phyloP scores from a whole-genome alignment of 53 echinoderm and acorn worm species.

The Paracentrotus lividus region DNA sequence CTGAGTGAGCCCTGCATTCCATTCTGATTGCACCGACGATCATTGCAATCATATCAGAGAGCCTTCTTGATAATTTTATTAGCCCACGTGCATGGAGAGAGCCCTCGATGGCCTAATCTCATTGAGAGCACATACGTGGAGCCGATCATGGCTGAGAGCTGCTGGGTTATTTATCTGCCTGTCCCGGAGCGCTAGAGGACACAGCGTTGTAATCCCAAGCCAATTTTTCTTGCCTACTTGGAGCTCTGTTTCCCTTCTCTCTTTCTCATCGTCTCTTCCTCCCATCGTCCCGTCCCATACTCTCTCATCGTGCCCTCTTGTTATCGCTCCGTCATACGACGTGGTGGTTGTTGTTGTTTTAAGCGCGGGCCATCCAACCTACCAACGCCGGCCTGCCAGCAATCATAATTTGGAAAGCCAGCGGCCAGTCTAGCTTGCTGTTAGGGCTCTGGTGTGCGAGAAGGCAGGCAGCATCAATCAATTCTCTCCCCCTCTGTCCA shows the following conservation, averaged over 20 bases:
- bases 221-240: slow-evolving; percentile 39
- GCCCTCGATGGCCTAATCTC: slow-evolving; percentile 55
- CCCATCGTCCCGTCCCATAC: background rate
- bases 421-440: slow-evolving; percentile 42
- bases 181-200: slow-evolving; percentile 8
- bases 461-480: slow-evolving; percentile 46
- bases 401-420: slow-evolving; percentile 56
- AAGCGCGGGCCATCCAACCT: slow-evolving; percentile 1
- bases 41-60: slow-evolving; percentile 45
- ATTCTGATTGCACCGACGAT: slow-evolving; percentile 19
- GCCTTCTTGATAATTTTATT: slow-evolving; percentile 46
- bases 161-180: slow-evolving; percentile 43
- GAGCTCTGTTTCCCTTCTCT: background rate
- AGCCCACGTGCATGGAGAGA: slow-evolving; percentile 22
- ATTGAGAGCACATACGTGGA: slow-evolving; percentile 56
- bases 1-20: slow-evolving; percentile 4
- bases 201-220: slow-evolving; percentile 30
- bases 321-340: background rate
- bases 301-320: background rate
- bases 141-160: slow-evolving; percentile 45
- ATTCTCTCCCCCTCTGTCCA: slow-evolving; percentile 38
- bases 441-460: slow-evolving; percentile 1
- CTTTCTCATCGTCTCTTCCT: background rate
- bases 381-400: slow-evolving; percentile 24
- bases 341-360: slow-evolving; percentile 38